Evolutionary conservation across 2,113 vertebrate genomes (phyloP).

Genomic region (Symphodus melops): DNA sequence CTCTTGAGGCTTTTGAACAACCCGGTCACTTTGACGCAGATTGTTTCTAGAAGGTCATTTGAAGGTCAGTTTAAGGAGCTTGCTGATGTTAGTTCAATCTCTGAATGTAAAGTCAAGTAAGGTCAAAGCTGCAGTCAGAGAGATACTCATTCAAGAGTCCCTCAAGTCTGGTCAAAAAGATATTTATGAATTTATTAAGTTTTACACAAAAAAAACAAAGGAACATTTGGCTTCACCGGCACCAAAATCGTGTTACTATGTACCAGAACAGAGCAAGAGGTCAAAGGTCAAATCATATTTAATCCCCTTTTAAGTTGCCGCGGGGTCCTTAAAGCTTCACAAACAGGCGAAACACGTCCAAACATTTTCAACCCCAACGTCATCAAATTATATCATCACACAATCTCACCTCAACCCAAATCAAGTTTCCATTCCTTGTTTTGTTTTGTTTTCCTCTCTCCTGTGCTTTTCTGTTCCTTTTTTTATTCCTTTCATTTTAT

Average conservation of each 20-base stretch:
- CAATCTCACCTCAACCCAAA: constrained; percentile 3
- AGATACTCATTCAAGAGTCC: background rate
- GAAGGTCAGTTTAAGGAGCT: too few relatives aligned
- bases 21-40: background rate
- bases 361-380: constrained; percentile 13
- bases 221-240: background rate
- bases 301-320: background rate
- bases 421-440: background rate
- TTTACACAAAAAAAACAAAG: too few relatives aligned
- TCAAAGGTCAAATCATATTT: constrained; percentile 48
- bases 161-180: background rate
- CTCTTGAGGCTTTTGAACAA: background rate
- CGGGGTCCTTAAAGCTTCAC: background rate
- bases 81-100: too few relatives aligned
- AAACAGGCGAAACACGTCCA: background rate
- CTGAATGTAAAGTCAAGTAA: too few relatives aligned
- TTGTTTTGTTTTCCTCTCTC: too few relatives aligned
- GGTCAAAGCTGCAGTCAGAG: too few relatives aligned
- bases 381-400: constrained; percentile 11
- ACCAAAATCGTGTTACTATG: background rate
- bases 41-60: too few relatives aligned
- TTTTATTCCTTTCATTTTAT: constrained; percentile 9
- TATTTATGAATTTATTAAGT: background rate
- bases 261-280: background rate
- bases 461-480: background rate